Base-by-base conservation (phyloP, 2,797 vertebrate species). In the Cephalopachus bancanus region DNA sequence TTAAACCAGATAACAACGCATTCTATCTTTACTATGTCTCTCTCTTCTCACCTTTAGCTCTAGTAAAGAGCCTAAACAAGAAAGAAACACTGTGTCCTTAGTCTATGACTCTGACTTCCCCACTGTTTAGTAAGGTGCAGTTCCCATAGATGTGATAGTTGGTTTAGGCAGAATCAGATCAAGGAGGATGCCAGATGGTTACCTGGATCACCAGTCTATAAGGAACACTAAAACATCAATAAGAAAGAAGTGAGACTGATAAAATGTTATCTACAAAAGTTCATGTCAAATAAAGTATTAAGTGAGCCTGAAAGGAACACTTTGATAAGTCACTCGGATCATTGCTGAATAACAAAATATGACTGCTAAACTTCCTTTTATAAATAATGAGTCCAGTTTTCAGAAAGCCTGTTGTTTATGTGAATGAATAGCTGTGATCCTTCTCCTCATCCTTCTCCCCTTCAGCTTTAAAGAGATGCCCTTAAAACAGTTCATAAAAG, bases 261-360 rank as follows among this genome's bases (percentile, higher is more conserved):
- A 76, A 94, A 75, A 85, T 37, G 30, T 37, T 80, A 85, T 60
- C 49, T 30, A 14, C 10, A 59, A 65, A 55, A 69, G 20, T 89
- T 95, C 5, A 81, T 75, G 28, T 81, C 80, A 76, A 92, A 91
- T 74, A 64, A 89, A 81, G 11, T n/a, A 81, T 24, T 81, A n/a
- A 57, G n/a, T 65, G 8, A 59, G 7, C 20, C 55, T 85, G 51
- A 80, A 80, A 37, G 24, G 44, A 85, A 81, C 65, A 59, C 10
- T 83, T 59, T 28, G 75, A 87, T 89, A 85, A 86, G n/a, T 16
- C 51, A 67, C 30, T 12, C 55, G 59, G 57, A 49, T 86, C 19
- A 75, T 51, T 71, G 55, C 44, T 74, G 28, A 49, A 17, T 53
- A 92, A 80, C 28, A 85, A 92, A 81, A 75, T 6, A 81, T 4